Evolutionary conservation across 2,113 vertebrate species (phyloP).

Genomic region (Poicephalus gulielmi): DNA sequence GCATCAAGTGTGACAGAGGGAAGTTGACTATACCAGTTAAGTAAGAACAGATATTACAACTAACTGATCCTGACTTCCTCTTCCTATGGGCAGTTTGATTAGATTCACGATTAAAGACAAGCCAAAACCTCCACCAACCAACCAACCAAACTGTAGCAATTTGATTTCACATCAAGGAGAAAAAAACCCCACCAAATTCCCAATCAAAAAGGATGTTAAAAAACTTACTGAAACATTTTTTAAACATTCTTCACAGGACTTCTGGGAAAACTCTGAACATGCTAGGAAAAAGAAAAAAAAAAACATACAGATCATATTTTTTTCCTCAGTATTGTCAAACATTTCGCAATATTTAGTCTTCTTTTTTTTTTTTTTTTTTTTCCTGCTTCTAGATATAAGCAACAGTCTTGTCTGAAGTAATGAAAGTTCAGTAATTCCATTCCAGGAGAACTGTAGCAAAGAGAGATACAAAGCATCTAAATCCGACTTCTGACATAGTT

Average conservation of each 20-base stretch:
- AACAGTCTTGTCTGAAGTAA: neutral
- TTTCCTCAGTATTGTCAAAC: neutral
- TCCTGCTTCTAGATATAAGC: neutral
- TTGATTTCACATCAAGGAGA: neutral
- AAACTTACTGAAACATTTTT: conserved; percentile 66
- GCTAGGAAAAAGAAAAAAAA: neutral
- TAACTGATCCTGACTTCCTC: neutral
- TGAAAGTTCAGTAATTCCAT: neutral
- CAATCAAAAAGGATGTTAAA: neutral
- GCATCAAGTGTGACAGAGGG: accelerated
- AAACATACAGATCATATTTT: neutral
- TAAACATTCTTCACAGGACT: conserved; percentile 69
- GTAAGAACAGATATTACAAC: neutral
- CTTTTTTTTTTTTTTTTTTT: neutral
- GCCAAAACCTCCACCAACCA: neutral
- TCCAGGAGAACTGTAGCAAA: neutral
- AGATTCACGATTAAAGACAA: neutral
- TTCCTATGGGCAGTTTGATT: neutral
- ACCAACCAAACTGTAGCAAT: neutral
- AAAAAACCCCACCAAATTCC: neutral
- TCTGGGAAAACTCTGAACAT: conserved; percentile 48
- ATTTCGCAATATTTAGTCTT: neutral
- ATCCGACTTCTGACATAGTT: neutral
- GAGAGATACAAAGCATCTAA: neutral
- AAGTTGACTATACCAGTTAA: neutral